Evolutionary conservation across 2,888 invertebrate genomes (phyloP).

Genomic region (Drosophila diplacantha): DNA sequence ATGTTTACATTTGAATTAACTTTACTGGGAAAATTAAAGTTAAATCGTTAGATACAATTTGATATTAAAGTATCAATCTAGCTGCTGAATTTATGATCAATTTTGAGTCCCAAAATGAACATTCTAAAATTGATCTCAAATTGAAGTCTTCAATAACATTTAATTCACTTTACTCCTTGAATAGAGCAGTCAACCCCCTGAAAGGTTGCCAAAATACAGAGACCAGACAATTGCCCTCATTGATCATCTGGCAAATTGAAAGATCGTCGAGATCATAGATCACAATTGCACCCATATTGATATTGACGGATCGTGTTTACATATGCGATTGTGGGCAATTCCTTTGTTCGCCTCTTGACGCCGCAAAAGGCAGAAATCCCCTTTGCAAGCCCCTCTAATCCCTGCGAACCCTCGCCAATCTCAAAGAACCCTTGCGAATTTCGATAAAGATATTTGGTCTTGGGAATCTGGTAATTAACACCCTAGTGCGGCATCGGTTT

Average conservation of each 20-base stretch:
- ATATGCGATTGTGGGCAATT: conserved; percentile 58
- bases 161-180: not conserved
- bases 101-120: not conserved
- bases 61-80: not conserved
- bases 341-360: conserved; percentile 55
- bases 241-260: conserved; percentile 30
- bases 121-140: no score
- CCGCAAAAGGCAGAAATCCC: conserved; percentile 22
- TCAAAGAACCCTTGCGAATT: conserved; percentile 32
- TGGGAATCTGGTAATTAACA: conserved; percentile 58
- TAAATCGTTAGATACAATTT: not conserved
- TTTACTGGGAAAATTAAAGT: not conserved
- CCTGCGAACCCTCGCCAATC: conserved; percentile 14
- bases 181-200: conserved; percentile 12
- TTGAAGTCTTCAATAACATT: not conserved
- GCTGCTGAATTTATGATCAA: not conserved
- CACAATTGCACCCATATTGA: conserved; percentile 26
- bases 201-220: not conserved
- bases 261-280: conserved; percentile 24
- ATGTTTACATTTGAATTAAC: not conserved
- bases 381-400: conserved; percentile 5
- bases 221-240: conserved; percentile 27
- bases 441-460: conserved; percentile 47
- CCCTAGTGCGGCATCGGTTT: conserved; percentile 49
- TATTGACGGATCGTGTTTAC: conserved; percentile 53